These are phyloP conservation scores for Sweltsa coloradensis DNA, from an alignment of 1,140 invertebrate species.

Conservation along the genomic window DNA sequence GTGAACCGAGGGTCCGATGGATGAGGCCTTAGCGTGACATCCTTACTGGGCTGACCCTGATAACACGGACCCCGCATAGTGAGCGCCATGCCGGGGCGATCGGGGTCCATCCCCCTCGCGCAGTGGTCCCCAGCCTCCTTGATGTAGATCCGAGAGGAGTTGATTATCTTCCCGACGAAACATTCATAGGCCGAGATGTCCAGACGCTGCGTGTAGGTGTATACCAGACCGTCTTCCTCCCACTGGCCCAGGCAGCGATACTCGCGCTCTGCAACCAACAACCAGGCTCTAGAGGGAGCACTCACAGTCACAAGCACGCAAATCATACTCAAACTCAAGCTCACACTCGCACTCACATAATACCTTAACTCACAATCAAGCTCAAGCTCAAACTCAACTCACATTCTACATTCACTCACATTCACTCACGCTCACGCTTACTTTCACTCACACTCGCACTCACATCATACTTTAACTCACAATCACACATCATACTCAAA, in stretches of 20 bases:
- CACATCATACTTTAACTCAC: too few species aligned
- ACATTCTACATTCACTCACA: too few species aligned
- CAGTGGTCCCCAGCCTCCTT: slow-evolving; percentile 60
- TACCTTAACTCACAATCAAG: too few species aligned
- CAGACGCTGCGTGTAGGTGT: slow-evolving; percentile 54
- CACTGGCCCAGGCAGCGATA: slow-evolving; percentile 59
- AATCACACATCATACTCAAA: too few species aligned
- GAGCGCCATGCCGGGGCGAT: slow-evolving; percentile 48
- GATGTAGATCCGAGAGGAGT: slow-evolving; percentile 45
- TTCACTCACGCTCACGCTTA: too few species aligned
- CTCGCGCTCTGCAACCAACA: slow-evolving; percentile 41
- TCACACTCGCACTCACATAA: too few species aligned
- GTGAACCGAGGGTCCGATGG: background rate
- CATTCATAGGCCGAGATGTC: slow-evolving; percentile 53
- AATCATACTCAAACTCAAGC: too few species aligned
- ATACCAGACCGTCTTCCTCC: slow-evolving; percentile 50
- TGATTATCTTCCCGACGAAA: slow-evolving; percentile 54
- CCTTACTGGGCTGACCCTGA: too few species aligned
- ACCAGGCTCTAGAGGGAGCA: background rate
- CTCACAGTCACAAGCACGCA: too few species aligned
- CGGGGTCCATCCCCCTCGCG: slow-evolving; percentile 46
- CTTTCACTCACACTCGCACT: too few species aligned
- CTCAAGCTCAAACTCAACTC: too few species aligned
- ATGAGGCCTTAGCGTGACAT: too few species aligned
- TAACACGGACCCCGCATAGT: slow-evolving; percentile 35